phyloP scores from a whole-genome alignment of 1,140 invertebrate species.

The Augochlora pura region DNA sequence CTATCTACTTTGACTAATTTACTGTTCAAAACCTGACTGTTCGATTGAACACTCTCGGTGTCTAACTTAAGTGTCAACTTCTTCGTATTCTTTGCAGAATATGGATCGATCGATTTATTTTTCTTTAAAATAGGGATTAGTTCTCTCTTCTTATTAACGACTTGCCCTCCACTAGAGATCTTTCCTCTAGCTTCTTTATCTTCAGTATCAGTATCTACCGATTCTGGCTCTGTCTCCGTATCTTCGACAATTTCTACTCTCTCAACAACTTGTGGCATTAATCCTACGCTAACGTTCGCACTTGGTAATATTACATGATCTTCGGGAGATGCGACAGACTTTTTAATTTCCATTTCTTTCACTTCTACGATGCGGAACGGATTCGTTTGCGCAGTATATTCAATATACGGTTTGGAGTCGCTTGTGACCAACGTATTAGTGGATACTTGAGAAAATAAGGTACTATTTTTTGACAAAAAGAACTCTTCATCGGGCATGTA shows the following conservation, averaged over 20 bases:
- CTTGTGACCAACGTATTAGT: slow-evolving; percentile 77
- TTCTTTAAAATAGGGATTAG: slow-evolving; percentile 67
- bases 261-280: slow-evolving; percentile 79
- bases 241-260: slow-evolving; percentile 81
- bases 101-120: slow-evolving; percentile 36
- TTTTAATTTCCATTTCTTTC: slow-evolving; percentile 82
- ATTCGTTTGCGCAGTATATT: slow-evolving; percentile 62
- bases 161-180: slow-evolving; percentile 5
- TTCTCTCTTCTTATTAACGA: slow-evolving; percentile 59
- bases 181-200: slow-evolving; percentile 66
- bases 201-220: slow-evolving; percentile 81
- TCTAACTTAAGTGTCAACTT: slow-evolving; percentile 61
- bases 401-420: slow-evolving; percentile 55
- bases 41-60: not conserved
- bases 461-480: slow-evolving; percentile 84
- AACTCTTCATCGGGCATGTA: slow-evolving; percentile 76
- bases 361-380: slow-evolving; percentile 81
- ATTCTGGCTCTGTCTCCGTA: slow-evolving; percentile 81
- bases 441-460: slow-evolving; percentile 86
- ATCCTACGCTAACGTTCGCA: slow-evolving; percentile 72
- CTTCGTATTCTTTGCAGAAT: slow-evolving; percentile 49
- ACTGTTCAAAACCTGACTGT: not conserved
- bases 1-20: slow-evolving; percentile 22
- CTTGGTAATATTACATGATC: slow-evolving; percentile 76
- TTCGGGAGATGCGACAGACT: slow-evolving; percentile 76